These are phyloP conservation scores for Chiridota heheva DNA, from an alignment of 35 echinoderm and acorn worm species.

Conservation along the genomic window DNA sequence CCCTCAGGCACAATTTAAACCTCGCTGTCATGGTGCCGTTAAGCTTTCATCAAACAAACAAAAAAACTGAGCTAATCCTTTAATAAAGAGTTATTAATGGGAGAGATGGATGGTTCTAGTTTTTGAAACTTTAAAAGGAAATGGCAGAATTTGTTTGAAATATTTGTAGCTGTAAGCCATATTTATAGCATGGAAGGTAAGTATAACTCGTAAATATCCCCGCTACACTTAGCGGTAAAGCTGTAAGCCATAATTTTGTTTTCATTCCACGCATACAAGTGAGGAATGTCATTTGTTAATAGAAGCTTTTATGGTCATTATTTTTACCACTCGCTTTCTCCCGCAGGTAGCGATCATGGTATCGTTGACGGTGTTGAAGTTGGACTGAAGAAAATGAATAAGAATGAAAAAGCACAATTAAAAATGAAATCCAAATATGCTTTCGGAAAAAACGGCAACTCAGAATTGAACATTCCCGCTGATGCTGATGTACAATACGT, in stretches of 20 bases:
- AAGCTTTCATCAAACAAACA: too few species aligned
- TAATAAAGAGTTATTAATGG: too few species aligned
- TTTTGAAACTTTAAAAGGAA: too few species aligned
- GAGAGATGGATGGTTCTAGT: too few species aligned
- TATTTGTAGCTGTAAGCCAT: too few species aligned
- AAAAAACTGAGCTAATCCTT: too few species aligned
- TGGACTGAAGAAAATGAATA: conserved; percentile 83
- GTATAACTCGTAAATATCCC: too few species aligned
- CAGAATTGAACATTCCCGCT: conserved; percentile 75
- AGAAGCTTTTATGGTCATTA: neutral
- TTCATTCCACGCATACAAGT: neutral
- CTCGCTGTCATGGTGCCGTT: too few species aligned
- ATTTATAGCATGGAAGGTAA: too few species aligned
- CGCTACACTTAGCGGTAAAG: too few species aligned
- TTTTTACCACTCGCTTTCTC: neutral
- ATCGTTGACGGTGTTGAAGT: conserved; percentile 69
- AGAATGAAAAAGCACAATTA: conserved; percentile 67
- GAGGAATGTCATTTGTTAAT: neutral
- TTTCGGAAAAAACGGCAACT: conserved; percentile 67
- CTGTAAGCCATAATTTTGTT: neutral
- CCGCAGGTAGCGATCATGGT: conserved; percentile 61
- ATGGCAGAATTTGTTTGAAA: too few species aligned
- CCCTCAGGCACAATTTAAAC: too few species aligned
- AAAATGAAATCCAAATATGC: conserved; percentile 76
- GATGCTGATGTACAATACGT: conserved; percentile 63